Conservation (phyloP, 2,113 vertebrate genomes). For the Lagopus leucura region DNA sequence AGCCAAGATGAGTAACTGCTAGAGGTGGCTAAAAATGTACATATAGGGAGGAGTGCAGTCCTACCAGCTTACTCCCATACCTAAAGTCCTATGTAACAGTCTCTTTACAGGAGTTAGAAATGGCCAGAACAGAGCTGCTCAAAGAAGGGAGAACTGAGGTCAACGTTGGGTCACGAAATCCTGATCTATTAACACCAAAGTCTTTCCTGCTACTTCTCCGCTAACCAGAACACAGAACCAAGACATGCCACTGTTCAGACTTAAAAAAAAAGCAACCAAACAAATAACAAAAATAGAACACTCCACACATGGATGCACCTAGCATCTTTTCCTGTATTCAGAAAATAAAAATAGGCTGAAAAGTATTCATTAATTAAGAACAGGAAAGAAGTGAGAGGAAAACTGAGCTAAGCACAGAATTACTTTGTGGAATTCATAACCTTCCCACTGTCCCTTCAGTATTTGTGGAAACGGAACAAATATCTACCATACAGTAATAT, state of each 20-base stretch:
- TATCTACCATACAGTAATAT: neutral
- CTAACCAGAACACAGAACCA: neutral
- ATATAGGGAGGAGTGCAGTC: constrained; percentile 39
- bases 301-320: neutral
- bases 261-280: neutral
- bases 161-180: neutral
- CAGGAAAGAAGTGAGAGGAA: neutral
- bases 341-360: neutral
- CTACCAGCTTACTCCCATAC: constrained; percentile 34
- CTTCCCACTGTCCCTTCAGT: neutral
- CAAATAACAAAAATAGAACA: neutral
- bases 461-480: neutral
- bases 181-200: neutral
- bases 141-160: neutral
- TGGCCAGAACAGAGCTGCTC: neutral
- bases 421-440: neutral
- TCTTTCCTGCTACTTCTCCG: neutral
- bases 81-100: neutral
- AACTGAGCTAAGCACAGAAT: neutral
- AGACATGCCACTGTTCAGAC: neutral
- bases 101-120: neutral
- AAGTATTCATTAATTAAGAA: neutral
- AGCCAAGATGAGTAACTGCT: constrained; percentile 39
- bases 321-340: neutral
- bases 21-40: constrained; percentile 37